Evolutionary conservation across 2,888 invertebrate species (phyloP).

Genomic region (Noctua janthina): DNA sequence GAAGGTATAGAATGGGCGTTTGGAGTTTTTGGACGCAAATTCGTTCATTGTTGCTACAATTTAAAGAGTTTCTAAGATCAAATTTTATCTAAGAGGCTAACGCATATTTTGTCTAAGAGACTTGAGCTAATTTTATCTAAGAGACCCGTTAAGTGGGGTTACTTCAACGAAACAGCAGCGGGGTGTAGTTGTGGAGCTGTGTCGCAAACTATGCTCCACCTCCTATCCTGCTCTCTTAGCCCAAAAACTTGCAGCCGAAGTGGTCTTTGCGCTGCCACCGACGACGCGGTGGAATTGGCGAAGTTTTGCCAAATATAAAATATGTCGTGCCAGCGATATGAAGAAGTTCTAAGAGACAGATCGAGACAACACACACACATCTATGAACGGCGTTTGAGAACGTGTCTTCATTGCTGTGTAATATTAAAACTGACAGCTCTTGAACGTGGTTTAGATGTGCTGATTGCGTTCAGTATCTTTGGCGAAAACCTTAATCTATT

Average conservation of each 20-base stretch:
- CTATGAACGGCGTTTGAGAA: background rate
- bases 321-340: too few species aligned
- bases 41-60: background rate
- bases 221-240: too few species aligned
- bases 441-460: background rate
- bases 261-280: too few species aligned
- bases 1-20: constrained; percentile 47
- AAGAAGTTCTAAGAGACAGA: background rate
- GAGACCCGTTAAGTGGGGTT: too few species aligned
- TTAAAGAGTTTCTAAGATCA: background rate
- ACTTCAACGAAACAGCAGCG: too few species aligned
- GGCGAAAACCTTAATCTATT: background rate
- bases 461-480: background rate
- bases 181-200: too few species aligned
- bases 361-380: background rate
- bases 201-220: too few species aligned
- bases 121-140: too few species aligned
- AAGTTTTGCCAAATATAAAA: too few species aligned
- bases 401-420: background rate
- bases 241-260: too few species aligned
- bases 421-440: background rate
- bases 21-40: background rate
- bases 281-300: too few species aligned
- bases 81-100: background rate
- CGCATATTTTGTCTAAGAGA: background rate